Conservation (phyloP, 2,888 invertebrate genomes). For the Eristalinus aeneus region DNA sequence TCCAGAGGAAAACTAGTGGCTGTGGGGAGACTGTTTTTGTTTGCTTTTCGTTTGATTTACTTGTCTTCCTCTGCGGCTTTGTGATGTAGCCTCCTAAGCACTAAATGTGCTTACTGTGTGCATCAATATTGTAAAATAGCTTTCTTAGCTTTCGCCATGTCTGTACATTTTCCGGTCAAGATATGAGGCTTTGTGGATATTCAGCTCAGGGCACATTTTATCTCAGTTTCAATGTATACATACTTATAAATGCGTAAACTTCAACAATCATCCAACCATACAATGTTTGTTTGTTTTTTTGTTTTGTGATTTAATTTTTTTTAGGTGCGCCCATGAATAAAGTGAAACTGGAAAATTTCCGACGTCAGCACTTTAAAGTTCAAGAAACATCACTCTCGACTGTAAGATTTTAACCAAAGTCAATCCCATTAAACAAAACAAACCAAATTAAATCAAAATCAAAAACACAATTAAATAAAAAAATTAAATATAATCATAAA, state of each 20-base stretch:
- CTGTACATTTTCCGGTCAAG: no score
- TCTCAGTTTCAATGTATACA: not conserved
- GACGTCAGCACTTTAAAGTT: constrained; percentile 86
- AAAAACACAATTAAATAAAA: constrained; percentile 69
- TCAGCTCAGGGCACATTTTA: not conserved
- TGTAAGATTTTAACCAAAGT: constrained; percentile 83
- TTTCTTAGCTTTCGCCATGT: not conserved
- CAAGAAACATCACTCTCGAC: constrained; percentile 90
- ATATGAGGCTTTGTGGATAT: no score
- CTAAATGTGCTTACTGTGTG: not conserved
- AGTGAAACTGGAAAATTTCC: constrained; percentile 90
- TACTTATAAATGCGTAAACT: not conserved
- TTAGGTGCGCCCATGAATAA: constrained; percentile 91
- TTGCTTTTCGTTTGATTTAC: not conserved
- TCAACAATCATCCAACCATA: not conserved
- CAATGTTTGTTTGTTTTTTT: not conserved
- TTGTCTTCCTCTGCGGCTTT: not conserved
- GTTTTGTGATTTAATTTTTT: constrained; percentile 74
- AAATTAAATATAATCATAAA: constrained; percentile 34
- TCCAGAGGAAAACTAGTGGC: not conserved
- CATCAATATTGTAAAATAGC: not conserved
- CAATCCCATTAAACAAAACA: constrained; percentile 38
- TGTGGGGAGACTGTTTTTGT: not conserved
- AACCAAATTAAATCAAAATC: constrained; percentile 52
- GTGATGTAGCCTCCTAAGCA: not conserved